Conservation (phyloP, 2,888 invertebrate species). For the Microchrysa polita region DNA sequence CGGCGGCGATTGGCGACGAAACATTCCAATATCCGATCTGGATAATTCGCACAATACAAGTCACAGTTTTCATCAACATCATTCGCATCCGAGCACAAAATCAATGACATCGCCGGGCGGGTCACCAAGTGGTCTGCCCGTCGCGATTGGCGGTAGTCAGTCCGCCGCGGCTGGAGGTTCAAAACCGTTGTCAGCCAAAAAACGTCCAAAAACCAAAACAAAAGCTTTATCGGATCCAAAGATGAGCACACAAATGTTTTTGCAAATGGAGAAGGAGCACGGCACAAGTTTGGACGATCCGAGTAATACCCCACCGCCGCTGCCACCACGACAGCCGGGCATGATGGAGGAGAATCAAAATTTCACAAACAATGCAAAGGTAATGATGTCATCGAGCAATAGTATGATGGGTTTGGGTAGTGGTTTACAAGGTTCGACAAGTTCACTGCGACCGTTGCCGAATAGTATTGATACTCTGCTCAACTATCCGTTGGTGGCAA, state of each 20-base stretch:
- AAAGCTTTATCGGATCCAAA: conserved; percentile 65
- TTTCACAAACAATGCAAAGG: conserved; percentile 50
- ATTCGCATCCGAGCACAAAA: conserved; percentile 39
- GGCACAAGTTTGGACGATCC: conserved; percentile 60
- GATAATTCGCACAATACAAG: conserved; percentile 56
- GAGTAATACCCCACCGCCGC: conserved; percentile 66
- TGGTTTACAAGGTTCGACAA: conserved; percentile 22
- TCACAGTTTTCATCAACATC: conserved; percentile 18
- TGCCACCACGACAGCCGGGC: conserved; percentile 70
- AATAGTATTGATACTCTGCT: conserved; percentile 63
- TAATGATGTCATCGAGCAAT: conserved; percentile 30
- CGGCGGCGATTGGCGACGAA: conserved; percentile 53
- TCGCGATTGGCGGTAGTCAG: background rate
- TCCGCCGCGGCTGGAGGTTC: conserved; percentile 5
- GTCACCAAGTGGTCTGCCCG: conserved; percentile 50
- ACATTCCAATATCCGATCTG: conserved; percentile 61
- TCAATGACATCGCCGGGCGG: conserved; percentile 45
- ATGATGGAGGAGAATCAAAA: conserved; percentile 61
- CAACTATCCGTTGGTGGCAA: conserved; percentile 64
- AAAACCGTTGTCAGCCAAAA: conserved; percentile 49
- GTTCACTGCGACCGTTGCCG: conserved; percentile 56
- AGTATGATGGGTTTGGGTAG: conserved; percentile 17
- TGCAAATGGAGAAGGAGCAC: conserved; percentile 61
- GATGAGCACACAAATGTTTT: conserved; percentile 64
- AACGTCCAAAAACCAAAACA: conserved; percentile 61